Evolutionary conservation across 2,797 vertebrate genomes (phyloP).

Genomic region (Tarsius wallacei): DNA sequence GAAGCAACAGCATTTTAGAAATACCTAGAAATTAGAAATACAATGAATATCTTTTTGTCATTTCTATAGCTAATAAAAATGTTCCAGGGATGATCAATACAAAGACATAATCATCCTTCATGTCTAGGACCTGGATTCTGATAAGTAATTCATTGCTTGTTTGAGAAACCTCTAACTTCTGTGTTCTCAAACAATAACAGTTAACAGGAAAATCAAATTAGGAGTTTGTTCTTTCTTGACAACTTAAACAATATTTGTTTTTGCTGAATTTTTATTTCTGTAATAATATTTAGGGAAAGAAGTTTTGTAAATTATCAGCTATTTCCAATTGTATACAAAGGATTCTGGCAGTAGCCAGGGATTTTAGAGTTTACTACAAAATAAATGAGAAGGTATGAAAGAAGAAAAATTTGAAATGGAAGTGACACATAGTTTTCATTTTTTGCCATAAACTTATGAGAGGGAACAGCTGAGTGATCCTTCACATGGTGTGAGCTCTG

Average conservation of each 20-base stretch:
- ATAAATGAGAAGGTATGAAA: not conserved
- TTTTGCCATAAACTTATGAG: not conserved
- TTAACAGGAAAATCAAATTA: not conserved
- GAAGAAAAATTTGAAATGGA: not conserved
- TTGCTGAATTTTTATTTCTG: constrained; percentile 17
- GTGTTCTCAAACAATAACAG: not conserved
- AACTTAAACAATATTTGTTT: not conserved
- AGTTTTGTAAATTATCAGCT: not conserved
- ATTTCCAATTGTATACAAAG: not conserved
- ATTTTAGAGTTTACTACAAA: constrained; percentile 24
- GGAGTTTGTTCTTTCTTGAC: not conserved
- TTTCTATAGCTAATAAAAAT: constrained; percentile 1
- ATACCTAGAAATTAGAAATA: not conserved
- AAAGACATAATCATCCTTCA: not conserved
- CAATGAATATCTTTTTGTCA: not conserved
- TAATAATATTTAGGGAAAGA: not conserved
- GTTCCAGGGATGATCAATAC: not conserved
- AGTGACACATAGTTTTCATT: not conserved
- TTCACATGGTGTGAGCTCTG: not conserved
- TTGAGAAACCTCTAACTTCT: constrained; percentile 9
- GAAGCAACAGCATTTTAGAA: constrained; percentile 31
- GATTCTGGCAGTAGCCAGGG: not conserved
- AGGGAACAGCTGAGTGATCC: not conserved
- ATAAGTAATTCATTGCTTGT: not conserved
- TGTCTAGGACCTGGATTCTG: not conserved